Percentiles rank a stretch among this genome's conserved stretches.
Conservation (phyloP, 2,888 invertebrate genomes). For the Automeris io region DNA sequence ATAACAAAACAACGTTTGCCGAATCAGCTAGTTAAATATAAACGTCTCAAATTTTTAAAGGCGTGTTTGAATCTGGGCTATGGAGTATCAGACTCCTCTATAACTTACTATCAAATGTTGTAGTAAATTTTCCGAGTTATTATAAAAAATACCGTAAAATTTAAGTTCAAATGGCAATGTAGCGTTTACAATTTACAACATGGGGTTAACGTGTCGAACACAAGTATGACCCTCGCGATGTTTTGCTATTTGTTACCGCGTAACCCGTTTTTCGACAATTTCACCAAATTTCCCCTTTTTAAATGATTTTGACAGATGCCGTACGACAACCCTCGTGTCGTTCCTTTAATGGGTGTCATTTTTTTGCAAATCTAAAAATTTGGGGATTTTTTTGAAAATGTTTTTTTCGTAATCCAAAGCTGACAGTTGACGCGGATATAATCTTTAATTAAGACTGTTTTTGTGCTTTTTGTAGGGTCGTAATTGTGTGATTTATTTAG, state of each 20-base stretch:
- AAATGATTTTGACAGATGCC: conserved; percentile 57
- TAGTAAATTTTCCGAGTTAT: too few species aligned
- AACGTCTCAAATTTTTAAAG: too few species aligned
- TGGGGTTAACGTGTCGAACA: conserved; percentile 39
- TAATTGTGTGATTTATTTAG: conserved; percentile 62
- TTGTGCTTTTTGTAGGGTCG: conserved; percentile 41
- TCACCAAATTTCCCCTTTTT: conserved; percentile 47
- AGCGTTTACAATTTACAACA: neutral
- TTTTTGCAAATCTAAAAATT: conserved; percentile 37
- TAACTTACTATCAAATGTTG: too few species aligned
- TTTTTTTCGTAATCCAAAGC: conserved; percentile 64
- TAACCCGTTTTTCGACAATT: conserved; percentile 75
- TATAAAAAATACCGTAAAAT: neutral
- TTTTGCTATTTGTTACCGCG: conserved; percentile 57
- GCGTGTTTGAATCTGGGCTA: too few species aligned
- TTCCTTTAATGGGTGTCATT: conserved; percentile 69
- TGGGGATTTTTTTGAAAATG: conserved; percentile 40
- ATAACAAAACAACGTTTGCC: too few species aligned
- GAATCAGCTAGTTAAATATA: too few species aligned
- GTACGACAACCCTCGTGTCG: conserved; percentile 45
- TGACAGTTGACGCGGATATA: conserved; percentile 75
- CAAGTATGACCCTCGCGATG: conserved; percentile 46
- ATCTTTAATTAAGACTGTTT: conserved; percentile 74
- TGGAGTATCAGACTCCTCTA: too few species aligned
- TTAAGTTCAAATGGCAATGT: neutral